These are phyloP conservation scores for Notocelia uddmanniana DNA, from an alignment of 2,888 invertebrate genomes.

Conservation along the genomic window DNA sequence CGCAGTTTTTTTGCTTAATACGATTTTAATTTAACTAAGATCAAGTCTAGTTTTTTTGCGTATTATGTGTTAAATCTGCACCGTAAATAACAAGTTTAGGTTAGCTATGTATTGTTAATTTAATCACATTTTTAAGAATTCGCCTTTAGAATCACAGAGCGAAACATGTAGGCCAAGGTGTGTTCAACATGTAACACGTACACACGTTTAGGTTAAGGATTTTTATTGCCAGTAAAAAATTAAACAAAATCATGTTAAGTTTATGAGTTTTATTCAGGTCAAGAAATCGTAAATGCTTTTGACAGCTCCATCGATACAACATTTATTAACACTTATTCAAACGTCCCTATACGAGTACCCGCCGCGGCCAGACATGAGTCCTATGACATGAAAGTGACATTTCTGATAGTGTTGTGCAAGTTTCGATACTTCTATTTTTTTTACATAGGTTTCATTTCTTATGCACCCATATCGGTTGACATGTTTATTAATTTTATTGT, in stretches of 20 bases:
- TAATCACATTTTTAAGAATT: conserved; percentile 61
- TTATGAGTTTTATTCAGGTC: conserved; percentile 17
- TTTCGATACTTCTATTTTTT: too few relatives aligned
- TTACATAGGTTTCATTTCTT: too few relatives aligned
- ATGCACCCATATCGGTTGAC: too few relatives aligned
- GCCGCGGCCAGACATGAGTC: too few relatives aligned
- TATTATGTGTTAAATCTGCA: background rate
- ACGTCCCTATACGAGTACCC: too few relatives aligned
- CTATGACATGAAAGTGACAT: too few relatives aligned
- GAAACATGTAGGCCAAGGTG: conserved; percentile 70
- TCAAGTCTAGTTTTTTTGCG: conserved; percentile 29
- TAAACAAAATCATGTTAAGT: conserved; percentile 3
- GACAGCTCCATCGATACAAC: background rate
- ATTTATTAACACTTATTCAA: too few relatives aligned
- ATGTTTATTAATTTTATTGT: too few relatives aligned
- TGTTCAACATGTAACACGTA: conserved; percentile 47
- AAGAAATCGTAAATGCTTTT: background rate
- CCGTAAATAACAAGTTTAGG: conserved; percentile 1
- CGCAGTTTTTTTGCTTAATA: conserved; percentile 18
- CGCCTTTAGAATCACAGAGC: conserved; percentile 65
- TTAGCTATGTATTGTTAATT: conserved; percentile 52
- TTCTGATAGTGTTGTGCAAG: too few relatives aligned
- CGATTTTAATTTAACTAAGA: conserved; percentile 14
- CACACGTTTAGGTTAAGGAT: conserved; percentile 44
- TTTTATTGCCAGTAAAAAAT: conserved; percentile 41